These are phyloP conservation scores for Aspidiotus destructor DNA, from an alignment of 2,888 invertebrate species.

Conservation along the genomic window DNA sequence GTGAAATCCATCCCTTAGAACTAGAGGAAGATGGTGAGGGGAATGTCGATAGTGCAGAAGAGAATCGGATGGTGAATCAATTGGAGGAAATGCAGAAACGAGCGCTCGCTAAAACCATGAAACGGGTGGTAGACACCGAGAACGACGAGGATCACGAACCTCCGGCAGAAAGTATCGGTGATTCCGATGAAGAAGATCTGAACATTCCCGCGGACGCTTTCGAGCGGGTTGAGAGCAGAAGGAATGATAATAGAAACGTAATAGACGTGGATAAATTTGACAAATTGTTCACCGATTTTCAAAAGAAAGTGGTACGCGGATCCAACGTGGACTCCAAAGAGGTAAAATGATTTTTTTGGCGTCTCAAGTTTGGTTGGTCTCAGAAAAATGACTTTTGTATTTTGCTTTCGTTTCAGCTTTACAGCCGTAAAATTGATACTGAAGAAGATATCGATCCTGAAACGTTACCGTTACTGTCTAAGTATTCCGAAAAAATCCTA, in stretches of 20 bases:
- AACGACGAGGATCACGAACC: background rate
- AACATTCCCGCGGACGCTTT: background rate
- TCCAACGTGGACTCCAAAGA: background rate
- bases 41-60: constrained; percentile 6
- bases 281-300: constrained; percentile 7
- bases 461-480: background rate
- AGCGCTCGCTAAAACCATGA: constrained; percentile 4
- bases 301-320: background rate
- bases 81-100: constrained; percentile 9
- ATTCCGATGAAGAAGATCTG: constrained; percentile 9
- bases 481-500: constrained; percentile 1
- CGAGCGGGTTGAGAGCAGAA: background rate
- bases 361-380: background rate
- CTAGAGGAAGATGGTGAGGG: constrained; percentile 11
- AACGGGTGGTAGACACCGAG: constrained; percentile 8
- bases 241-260: background rate
- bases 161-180: background rate
- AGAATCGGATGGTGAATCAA: constrained; percentile 3
- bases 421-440: background rate
- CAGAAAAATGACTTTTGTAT: background rate
- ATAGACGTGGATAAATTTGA: constrained; percentile 4
- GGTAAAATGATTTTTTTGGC: background rate
- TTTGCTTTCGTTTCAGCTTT: constrained; percentile 16
- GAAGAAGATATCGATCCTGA: background rate
- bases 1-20: constrained; percentile 18